These are phyloP conservation scores for Ammospiza nelsoni DNA, from an alignment of 2,113 vertebrate genomes.

Conservation along the genomic window DNA sequence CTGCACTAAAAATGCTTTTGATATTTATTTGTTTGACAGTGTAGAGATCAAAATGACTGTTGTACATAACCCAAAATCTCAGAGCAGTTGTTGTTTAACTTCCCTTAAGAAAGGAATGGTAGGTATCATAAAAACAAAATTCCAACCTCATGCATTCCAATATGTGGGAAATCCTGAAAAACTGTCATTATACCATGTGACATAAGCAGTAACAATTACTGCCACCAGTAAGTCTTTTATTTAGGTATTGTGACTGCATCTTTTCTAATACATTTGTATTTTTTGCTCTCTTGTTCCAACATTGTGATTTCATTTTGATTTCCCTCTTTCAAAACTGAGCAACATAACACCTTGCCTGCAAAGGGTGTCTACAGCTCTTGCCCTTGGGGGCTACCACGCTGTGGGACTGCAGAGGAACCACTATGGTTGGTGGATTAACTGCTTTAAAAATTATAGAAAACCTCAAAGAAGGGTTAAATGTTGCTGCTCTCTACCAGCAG, in stretches of 20 bases:
- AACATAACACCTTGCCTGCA: neutral
- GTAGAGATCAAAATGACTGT: conserved; percentile 29
- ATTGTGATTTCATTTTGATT: neutral
- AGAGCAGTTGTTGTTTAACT: neutral
- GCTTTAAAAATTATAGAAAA: neutral
- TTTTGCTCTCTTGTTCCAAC: neutral
- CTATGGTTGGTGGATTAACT: neutral
- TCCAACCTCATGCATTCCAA: neutral
- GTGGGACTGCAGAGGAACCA: neutral
- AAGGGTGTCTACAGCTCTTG: neutral
- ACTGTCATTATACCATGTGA: neutral
- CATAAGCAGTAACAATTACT: neutral
- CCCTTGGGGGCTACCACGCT: fast-evolving
- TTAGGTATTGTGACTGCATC: neutral
- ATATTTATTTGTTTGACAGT: conserved; percentile 43
- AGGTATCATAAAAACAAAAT: neutral
- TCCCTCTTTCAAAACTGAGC: neutral
- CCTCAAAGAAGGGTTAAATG: neutral
- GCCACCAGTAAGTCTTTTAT: neutral
- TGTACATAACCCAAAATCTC: neutral
- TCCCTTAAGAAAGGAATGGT: neutral
- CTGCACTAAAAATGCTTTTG: conserved; percentile 16
- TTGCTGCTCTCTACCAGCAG: fast-evolving
- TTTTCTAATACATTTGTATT: neutral
- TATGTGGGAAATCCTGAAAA: conserved; percentile 1